Evolutionary conservation across 2,797 vertebrate species (phyloP), one percentile per base, ranked within the genome.

Genomic region (Denticeps clupeoides): DNA sequence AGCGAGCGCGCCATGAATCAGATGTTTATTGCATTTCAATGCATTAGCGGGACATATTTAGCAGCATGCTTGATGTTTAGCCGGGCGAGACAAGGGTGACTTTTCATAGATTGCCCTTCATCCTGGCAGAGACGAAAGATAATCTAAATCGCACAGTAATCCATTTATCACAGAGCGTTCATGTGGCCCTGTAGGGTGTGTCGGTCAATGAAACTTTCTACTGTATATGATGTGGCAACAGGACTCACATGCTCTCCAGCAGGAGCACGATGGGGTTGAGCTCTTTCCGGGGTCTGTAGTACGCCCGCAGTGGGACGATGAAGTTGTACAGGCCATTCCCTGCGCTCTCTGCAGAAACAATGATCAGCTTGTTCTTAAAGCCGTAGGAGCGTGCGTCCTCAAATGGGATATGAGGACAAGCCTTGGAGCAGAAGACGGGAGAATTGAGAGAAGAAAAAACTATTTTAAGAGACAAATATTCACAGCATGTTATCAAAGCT

Each of bases 301-400:
- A 87, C 1, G 87, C 84, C 53, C 86, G 65, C 7, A 89, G 81
- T 11, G 86, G 87, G 18, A 85, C 84, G 1, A 88, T 83, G 68
- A 88, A 89, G 76, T 89, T 89, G 72, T 88, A 89, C 9, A 89
- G 75, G 16, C 87, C 86, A 1, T 88, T 87, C n/a, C 85, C 85
- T 0, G 86, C 85, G 0, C 79, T 78, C 73, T 89, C 86, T 0
- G 86, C 87, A 0, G 87, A 88, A 52, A 89, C 84, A 29, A 89
- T 88, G 57, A 89, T 87, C 68, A 86, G 45, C 56, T 87, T 84
- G 75, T 85, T 89, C 68, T 80, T 85, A 67, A 88, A 89, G 56
- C 81, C 81, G 4, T 87, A 88, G 4, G 83, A 83, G 19, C 84
- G 81, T 1, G 86, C 85, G 1, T 87, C 87, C 61, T 87, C 86